Conservation (phyloP, 1,140 invertebrate species). For the Trichonephila clavata region DNA sequence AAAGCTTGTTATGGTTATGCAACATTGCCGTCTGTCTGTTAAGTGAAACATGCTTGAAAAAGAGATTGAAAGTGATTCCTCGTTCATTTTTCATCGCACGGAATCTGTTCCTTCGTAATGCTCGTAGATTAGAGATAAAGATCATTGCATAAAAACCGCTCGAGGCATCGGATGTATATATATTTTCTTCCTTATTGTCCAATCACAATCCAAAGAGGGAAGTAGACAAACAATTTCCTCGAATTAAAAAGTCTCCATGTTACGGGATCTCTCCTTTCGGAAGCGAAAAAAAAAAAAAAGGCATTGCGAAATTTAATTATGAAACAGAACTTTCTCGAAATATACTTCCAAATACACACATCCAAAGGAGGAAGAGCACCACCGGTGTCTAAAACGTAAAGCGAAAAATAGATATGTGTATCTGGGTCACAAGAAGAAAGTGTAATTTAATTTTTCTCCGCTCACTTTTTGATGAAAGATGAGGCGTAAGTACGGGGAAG, state of each 20-base stretch:
- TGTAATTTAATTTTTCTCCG: background rate
- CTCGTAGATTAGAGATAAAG: too few species aligned
- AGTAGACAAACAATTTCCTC: background rate
- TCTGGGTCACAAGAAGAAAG: conserved; percentile 2
- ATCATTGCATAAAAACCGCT: background rate
- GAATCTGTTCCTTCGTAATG: too few species aligned
- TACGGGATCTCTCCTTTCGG: background rate
- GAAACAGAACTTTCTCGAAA: conserved; percentile 1
- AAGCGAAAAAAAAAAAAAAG: background rate
- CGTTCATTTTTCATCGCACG: too few species aligned
- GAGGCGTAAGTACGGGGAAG: conserved; percentile 2
- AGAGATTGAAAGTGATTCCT: background rate
- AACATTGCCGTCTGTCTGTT: too few species aligned
- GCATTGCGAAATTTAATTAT: background rate
- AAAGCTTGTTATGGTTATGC: too few species aligned
- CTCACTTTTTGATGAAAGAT: background rate
- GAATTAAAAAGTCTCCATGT: background rate
- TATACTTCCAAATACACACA: background rate
- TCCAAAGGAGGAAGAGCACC: background rate
- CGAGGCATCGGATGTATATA: background rate
- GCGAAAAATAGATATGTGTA: conserved; percentile 12
- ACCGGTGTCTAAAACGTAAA: background rate
- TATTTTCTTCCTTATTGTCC: background rate
- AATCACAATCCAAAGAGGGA: background rate
- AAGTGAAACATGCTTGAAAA: too few species aligned